phyloP scores from a whole-genome alignment of 2,888 invertebrate species.

The Hypsopygia costalis region DNA sequence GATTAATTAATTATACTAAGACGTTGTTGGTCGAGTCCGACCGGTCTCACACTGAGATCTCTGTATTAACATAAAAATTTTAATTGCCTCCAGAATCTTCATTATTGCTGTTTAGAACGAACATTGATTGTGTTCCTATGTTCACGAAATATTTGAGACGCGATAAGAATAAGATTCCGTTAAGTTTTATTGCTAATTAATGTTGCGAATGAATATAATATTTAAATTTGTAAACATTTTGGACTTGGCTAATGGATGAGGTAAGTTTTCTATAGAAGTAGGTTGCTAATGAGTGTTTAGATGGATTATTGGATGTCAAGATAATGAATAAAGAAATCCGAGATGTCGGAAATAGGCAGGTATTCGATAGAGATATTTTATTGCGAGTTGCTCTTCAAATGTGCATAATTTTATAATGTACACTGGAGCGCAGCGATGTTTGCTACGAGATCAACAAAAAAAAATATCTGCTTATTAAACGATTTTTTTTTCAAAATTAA shows the following conservation, averaged over 20 bases:
- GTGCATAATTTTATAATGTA: too few relatives aligned
- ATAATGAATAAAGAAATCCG: too few relatives aligned
- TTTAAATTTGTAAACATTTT: conserved; percentile 24
- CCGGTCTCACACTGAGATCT: conserved; percentile 47
- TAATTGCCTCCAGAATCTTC: conserved; percentile 55
- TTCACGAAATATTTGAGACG: conserved; percentile 15
- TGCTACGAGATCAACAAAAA: too few relatives aligned
- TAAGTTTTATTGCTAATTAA: conserved; percentile 38
- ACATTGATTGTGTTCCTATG: conserved; percentile 33
- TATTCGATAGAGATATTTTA: too few relatives aligned
- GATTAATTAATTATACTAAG: conserved; percentile 59
- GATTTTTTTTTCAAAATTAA: too few relatives aligned
- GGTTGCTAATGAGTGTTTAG: too few relatives aligned
- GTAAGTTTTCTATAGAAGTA: background rate
- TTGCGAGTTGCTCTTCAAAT: too few relatives aligned
- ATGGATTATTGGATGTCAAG: too few relatives aligned
- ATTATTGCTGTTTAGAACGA: conserved; percentile 45
- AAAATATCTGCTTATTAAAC: too few relatives aligned
- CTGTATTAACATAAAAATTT: conserved; percentile 68
- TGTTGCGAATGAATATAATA: conserved; percentile 31
- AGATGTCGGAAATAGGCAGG: too few relatives aligned
- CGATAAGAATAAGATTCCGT: conserved; percentile 25
- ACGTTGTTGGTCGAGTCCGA: conserved; percentile 17
- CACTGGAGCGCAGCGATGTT: too few relatives aligned
- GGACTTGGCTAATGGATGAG: conserved; percentile 7